phyloP scores from a whole-genome alignment of 23 tunicate genomes.

The Trididemnum clinides region DNA sequence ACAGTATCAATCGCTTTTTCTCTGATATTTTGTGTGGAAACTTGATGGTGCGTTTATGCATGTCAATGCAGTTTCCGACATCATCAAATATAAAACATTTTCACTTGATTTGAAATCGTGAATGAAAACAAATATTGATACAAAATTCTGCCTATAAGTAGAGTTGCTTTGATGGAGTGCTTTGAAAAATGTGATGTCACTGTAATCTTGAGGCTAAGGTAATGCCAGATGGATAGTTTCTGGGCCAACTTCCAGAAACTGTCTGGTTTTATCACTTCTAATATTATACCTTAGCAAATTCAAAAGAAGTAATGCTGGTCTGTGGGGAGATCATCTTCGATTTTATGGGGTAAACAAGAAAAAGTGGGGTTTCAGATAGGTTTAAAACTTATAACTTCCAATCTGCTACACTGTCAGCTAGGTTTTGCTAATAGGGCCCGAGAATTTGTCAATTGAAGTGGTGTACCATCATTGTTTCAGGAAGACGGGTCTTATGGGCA shows the following conservation, averaged over 20 bases:
- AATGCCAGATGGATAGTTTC: constrained; percentile 1
- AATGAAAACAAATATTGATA: neutral
- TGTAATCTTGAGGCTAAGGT: neutral
- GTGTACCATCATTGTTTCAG: neutral
- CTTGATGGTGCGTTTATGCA: neutral
- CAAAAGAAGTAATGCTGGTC: constrained; percentile 23
- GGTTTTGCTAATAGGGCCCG: neutral
- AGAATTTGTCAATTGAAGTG: neutral
- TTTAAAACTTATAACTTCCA: constrained; percentile 1
- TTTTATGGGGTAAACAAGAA: neutral
- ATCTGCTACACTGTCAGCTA: constrained; percentile 8
- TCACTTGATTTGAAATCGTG: neutral
- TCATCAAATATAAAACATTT: neutral
- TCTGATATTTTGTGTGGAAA: constrained; percentile 11
- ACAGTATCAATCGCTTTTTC: neutral
- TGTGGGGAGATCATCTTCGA: constrained; percentile 16
- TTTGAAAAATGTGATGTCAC: neutral
- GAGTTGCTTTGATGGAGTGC: neutral
- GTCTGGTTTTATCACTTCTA: neutral
- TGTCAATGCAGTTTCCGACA: neutral
- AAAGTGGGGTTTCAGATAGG: neutral
- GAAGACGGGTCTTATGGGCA: neutral
- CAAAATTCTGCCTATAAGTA: neutral
- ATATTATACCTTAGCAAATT: constrained; percentile 1
- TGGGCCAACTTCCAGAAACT: neutral